Base-by-base conservation (phyloP, 2,888 invertebrate species). In the Tetheella fluctuosa region DNA sequence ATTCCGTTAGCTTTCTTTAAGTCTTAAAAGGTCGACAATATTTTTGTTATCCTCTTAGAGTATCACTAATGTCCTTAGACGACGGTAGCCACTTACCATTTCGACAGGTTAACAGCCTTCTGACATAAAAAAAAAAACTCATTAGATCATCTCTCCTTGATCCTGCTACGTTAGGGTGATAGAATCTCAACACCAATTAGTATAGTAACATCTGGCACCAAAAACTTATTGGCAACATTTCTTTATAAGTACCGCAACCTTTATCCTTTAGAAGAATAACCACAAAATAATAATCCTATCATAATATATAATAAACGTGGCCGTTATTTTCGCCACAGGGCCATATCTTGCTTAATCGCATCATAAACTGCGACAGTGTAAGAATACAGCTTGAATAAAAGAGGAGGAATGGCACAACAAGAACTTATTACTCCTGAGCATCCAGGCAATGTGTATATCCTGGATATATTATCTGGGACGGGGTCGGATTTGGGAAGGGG, bases 401-500 rank as follows among this genome's bases (percentile, higher is more conserved):
- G 2, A 48, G 48, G 10, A 20, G 15, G n/a, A 28, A 52, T 25
- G 52, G 5, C 15, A 52, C n/a, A 53, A 23, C 23, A 53, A 0
- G 28, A 28, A 55, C 53, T 59, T 37, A 61, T 58, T 23, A 54
- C 54, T 54, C 28, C 55, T 42, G 52, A 62, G 63, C 54, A 71
- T 74, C 54, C 64, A 60, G 37, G 48, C 58, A 56, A 65, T 63
- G 62, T 59, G 59, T 59, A 63, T 61, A 65, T 59, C 34, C 54
- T 61, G 4, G 23, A 23, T 30, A 37, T 20, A 30, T n/a, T 28
- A 23, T 17, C 1, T 7, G 17, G 8, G n/a, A 25, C 2, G 7
- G 28, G 54, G 17, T 30, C 28, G 54, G 54, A 28, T 28, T 54
- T 28, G 25, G 54, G 48, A 48, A 20, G 48, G 48, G 48, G 48